Percentiles rank a stretch among this genome's conserved stretches.
Conservation (phyloP, 2,888 invertebrate species). For the Rhingia campestris region DNA sequence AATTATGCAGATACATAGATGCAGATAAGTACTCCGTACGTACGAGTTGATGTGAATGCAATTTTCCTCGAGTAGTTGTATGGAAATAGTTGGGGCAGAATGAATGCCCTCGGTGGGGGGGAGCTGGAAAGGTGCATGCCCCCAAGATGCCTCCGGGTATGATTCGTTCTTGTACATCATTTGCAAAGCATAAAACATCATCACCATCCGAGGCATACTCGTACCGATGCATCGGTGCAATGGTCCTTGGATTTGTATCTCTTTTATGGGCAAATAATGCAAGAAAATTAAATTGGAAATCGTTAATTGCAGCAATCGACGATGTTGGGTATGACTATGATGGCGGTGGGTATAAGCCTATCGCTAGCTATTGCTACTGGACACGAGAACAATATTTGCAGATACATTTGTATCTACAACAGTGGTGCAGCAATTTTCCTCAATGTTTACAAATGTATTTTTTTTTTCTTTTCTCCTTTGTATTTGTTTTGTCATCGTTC, state of each 20-base stretch:
- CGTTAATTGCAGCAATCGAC: slow-evolving; percentile 56
- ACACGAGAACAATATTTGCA: slow-evolving; percentile 29
- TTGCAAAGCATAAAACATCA: slow-evolving; percentile 35
- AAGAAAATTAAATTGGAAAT: slow-evolving; percentile 66
- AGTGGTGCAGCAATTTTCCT: slow-evolving; percentile 23
- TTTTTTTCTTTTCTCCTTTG: not conserved
- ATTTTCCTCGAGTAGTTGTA: slow-evolving; percentile 10
- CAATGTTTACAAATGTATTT: slow-evolving; percentile 28
- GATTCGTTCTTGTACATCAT: slow-evolving; percentile 3
- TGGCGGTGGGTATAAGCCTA: not conserved
- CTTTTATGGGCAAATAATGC: slow-evolving; percentile 57
- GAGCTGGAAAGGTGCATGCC: slow-evolving; percentile 54
- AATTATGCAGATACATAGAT: slow-evolving; percentile 64
- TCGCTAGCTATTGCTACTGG: slow-evolving; percentile 9
- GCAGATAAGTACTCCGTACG: slow-evolving; percentile 35
- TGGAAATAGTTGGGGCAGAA: slow-evolving; percentile 14
- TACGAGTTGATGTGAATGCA: slow-evolving; percentile 24
- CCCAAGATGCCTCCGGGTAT: slow-evolving; percentile 31
- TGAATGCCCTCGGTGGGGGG: slow-evolving; percentile 19
- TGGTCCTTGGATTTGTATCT: slow-evolving; percentile 62
- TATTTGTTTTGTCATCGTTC: slow-evolving; percentile 2
- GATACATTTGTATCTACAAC: not conserved
- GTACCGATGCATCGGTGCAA: slow-evolving; percentile 19
- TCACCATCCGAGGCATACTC: not conserved
- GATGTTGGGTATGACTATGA: not conserved